These are phyloP conservation scores for Calcarius lapponicus DNA, from an alignment of 2,797 vertebrate species.

Conservation along the genomic window DNA sequence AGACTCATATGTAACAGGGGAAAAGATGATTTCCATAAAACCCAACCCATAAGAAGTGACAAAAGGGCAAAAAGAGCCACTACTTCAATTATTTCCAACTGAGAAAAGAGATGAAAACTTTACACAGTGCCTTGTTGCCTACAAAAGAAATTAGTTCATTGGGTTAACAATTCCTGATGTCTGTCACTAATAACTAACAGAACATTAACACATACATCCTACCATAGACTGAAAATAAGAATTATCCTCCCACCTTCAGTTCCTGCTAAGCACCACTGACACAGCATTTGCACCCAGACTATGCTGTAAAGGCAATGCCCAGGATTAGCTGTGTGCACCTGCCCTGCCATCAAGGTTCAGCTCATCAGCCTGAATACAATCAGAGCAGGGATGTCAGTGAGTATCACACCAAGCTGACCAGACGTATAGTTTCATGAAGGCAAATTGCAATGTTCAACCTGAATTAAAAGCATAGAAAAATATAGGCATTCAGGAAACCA, in stretches of 20 bases:
- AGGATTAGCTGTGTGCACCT: not conserved
- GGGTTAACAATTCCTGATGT: not conserved
- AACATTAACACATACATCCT: not conserved
- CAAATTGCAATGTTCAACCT: not conserved
- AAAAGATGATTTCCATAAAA: not conserved
- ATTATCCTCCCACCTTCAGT: not conserved
- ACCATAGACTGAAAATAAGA: not conserved
- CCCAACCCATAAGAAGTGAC: not conserved
- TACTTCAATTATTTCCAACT: not conserved
- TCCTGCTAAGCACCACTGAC: not conserved
- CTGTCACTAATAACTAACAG: not conserved
- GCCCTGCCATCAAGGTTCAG: not conserved
- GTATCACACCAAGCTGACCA: not conserved
- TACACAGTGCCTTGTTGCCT: not conserved
- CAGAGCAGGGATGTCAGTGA: not conserved
- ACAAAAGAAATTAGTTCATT: not conserved
- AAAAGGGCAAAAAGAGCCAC: not conserved
- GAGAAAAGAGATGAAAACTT: not conserved
- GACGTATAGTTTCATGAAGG: not conserved
- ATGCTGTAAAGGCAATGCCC: not conserved
- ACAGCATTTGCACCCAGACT: not conserved
- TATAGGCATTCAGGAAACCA: not conserved
- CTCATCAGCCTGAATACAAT: rapidly evolving
- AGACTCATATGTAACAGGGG: not conserved
- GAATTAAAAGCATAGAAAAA: not conserved